Evolutionary conservation across 1,140 invertebrate genomes (phyloP).

Genomic region (Drosophila pruinosa): DNA sequence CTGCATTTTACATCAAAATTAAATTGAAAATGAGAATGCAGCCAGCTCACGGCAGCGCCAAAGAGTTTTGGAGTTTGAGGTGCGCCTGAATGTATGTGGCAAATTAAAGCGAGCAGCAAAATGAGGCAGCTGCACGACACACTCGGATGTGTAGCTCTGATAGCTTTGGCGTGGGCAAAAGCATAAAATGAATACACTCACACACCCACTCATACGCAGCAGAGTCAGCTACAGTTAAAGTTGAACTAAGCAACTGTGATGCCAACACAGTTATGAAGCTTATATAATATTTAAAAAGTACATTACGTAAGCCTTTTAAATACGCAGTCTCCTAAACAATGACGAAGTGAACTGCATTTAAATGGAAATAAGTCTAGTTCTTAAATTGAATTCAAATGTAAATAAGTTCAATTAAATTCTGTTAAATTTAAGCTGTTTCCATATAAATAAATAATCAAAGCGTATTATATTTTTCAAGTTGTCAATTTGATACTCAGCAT

Average conservation of each 20-base stretch:
- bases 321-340: no score
- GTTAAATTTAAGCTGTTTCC: no score
- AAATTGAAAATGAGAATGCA: conserved; percentile 59
- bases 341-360: no score
- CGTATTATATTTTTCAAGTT: no score
- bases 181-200: neutral
- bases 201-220: neutral
- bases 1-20: conserved; percentile 21
- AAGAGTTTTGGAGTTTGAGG: neutral
- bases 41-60: conserved; percentile 4
- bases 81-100: conserved; percentile 42
- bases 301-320: no score
- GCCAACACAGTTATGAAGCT: no score
- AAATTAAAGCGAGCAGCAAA: conserved; percentile 57
- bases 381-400: no score
- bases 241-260: neutral
- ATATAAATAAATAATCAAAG: no score
- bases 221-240: neutral
- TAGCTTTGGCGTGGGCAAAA: neutral
- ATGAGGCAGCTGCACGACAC: conserved; percentile 50
- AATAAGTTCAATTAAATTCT: no score
- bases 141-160: conserved; percentile 1
- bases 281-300: no score
- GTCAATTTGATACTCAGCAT: no score
- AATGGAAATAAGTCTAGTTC: no score